These are phyloP conservation scores for Macrosteles quadrilineatus DNA, from an alignment of 1,140 invertebrate species.

Conservation along the genomic window DNA sequence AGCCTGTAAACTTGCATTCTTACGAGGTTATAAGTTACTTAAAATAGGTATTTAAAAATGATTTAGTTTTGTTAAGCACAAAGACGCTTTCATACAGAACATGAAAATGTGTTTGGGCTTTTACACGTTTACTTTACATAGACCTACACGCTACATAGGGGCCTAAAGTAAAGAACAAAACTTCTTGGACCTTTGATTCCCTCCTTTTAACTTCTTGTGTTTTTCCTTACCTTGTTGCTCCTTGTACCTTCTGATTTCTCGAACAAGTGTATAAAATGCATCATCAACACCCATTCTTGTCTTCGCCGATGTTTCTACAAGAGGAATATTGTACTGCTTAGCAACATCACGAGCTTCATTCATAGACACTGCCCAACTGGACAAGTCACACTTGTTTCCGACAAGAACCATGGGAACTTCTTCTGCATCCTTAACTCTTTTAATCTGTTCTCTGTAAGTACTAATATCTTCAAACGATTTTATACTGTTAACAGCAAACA, in stretches of 20 bases:
- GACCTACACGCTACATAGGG: too few relatives aligned
- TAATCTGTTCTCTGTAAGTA: conserved; percentile 92
- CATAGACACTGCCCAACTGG: conserved; percentile 66
- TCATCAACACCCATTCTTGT: conserved; percentile 97
- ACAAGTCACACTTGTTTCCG: conserved; percentile 98
- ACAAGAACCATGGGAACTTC: conserved; percentile 97
- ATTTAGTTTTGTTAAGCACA: too few relatives aligned
- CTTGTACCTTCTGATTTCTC: conserved; percentile 73
- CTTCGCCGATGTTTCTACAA: conserved; percentile 99
- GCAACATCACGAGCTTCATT: conserved; percentile 89
- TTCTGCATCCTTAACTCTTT: conserved; percentile 95
- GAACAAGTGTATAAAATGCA: conserved; percentile 96
- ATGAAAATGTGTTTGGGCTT: too few relatives aligned
- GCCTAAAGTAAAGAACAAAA: conserved; percentile 40
- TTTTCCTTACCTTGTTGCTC: conserved; percentile 40
- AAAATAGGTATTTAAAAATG: too few relatives aligned
- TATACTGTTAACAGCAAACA: conserved; percentile 72
- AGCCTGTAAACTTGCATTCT: too few relatives aligned
- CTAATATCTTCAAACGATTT: conserved; percentile 80
- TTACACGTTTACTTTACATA: too few relatives aligned
- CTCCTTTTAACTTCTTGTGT: conserved; percentile 33
- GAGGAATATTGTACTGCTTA: conserved; percentile 93
- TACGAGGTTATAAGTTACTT: too few relatives aligned
- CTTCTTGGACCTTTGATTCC: conserved; percentile 34
- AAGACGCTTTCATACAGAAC: too few relatives aligned